A percentile compares a stretch with the other conserved stretches of the same genome.
phyloP scores from a whole-genome alignment of 2,888 invertebrate genomes.

The Oxystoma pomonae region DNA sequence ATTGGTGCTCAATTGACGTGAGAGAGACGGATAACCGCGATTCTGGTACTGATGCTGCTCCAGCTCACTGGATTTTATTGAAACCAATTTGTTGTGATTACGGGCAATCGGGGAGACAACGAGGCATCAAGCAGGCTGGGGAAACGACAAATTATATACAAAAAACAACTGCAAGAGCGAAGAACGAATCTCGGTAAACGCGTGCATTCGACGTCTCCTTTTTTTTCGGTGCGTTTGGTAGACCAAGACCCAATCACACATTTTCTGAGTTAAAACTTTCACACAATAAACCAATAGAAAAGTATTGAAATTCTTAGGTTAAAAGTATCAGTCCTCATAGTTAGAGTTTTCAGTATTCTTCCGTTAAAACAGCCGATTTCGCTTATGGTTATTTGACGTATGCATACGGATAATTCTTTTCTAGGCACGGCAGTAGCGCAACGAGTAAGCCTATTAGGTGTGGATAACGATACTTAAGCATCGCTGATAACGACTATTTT shows the following conservation, averaged over 20 bases:
- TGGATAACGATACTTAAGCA: too few species aligned
- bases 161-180: background rate
- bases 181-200: background rate
- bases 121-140: background rate
- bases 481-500: too few species aligned
- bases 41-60: slow-evolving; percentile 14
- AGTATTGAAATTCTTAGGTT: too few species aligned
- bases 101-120: slow-evolving; percentile 10
- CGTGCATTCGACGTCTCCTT: background rate
- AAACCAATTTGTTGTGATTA: slow-evolving; percentile 47
- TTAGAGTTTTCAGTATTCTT: too few species aligned
- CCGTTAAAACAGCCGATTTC: too few species aligned
- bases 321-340: too few species aligned
- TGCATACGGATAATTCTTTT: too few species aligned
- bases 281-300: too few species aligned
- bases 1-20: slow-evolving; percentile 50
- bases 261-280: too few species aligned
- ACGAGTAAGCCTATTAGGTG: too few species aligned
- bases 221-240: background rate
- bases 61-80: slow-evolving; percentile 33
- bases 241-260: background rate
- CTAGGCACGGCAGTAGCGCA: too few species aligned
- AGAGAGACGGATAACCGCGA: slow-evolving; percentile 34
- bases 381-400: too few species aligned
- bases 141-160: background rate